Base-by-base conservation (phyloP, 2,113 vertebrate species). In the Empidonax traillii region DNA sequence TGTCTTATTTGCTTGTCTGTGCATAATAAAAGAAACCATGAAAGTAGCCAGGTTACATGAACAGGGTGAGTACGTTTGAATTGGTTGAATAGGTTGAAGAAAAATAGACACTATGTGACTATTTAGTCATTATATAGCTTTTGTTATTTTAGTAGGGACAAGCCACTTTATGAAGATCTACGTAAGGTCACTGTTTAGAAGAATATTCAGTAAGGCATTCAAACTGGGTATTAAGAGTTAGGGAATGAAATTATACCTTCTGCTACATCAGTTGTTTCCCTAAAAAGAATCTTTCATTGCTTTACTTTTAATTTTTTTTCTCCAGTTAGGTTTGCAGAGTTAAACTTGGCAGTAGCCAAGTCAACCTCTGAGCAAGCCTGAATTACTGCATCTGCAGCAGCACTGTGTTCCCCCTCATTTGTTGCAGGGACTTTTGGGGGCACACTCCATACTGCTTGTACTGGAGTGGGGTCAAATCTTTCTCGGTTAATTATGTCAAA, bases 321-420 rank as follows among this genome's bases (percentile, higher is more conserved):
- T 62, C 49, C 41, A 5, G 61, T 56, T 28, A 27, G 47, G 33
- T 82, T 74, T 75, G 39, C 24, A 27, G n/a, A 49, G 33, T 30
- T 51, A 25, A 52, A 39, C 18, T n/a, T 61, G 25, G 35, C 4
- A 12, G 27, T 31, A 65, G 56, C 49, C 53, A 43, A 55, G 20
- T 28, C 49, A 53, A 8, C 25, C 23, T 62, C n/a, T 18, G 33
- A 73, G 37, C 28, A 25, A 2, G 3, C 30, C 79, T n/a, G 28
- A 72, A 44, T 24, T 6, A 15, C 14, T 3, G 2, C 37, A 16
- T 43, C 69, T 47, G 27, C 69, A 56, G 31, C 7, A 56, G 39
- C 4, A 0, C 69, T 28, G 6, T 4, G 1, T 44, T 72, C 6
- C 21, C 14, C 47, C 33, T 39, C 12, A 6, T 37, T 59, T 53